These are phyloP conservation scores for Lasius fuliginosus DNA, from an alignment of 2,888 invertebrate genomes.

Conservation along the genomic window DNA sequence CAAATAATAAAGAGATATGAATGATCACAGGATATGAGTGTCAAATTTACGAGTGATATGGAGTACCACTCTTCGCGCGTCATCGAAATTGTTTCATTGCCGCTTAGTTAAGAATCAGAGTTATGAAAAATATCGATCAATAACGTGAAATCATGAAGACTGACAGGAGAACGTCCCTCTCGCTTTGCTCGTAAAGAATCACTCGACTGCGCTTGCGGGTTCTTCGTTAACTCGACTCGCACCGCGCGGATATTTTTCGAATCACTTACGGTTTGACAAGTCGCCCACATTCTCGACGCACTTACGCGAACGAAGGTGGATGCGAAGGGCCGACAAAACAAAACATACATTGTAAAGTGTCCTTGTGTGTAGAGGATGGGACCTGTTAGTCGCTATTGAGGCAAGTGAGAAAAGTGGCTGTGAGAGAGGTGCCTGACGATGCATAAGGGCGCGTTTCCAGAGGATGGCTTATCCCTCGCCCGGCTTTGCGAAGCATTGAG, in stretches of 20 bases:
- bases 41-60: conserved; percentile 25
- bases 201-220: conserved; percentile 52
- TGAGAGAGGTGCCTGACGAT: conserved; percentile 72
- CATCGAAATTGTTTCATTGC: conserved; percentile 26
- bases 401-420: conserved; percentile 78
- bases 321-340: conserved; percentile 75
- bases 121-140: conserved; percentile 31
- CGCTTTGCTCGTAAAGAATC: not conserved
- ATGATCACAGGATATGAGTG: not conserved
- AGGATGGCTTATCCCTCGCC: conserved; percentile 59
- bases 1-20: conserved; percentile 10
- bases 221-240: conserved; percentile 66
- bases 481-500: conserved; percentile 56
- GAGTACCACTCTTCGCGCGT: conserved; percentile 31
- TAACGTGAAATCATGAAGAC: conserved; percentile 32
- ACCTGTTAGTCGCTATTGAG: conserved; percentile 76
- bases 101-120: conserved; percentile 21
- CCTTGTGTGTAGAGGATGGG: conserved; percentile 76
- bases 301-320: conserved; percentile 60
- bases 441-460: conserved; percentile 71
- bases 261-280: conserved; percentile 74
- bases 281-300: conserved; percentile 63
- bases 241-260: conserved; percentile 63
- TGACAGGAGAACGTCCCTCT: not conserved
- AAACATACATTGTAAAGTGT: conserved; percentile 78